Percentiles rank a stretch among this genome's conserved stretches.
Evolutionary conservation across 1,140 invertebrate species (phyloP).

Genomic region (Bilobella aurantiaca): DNA sequence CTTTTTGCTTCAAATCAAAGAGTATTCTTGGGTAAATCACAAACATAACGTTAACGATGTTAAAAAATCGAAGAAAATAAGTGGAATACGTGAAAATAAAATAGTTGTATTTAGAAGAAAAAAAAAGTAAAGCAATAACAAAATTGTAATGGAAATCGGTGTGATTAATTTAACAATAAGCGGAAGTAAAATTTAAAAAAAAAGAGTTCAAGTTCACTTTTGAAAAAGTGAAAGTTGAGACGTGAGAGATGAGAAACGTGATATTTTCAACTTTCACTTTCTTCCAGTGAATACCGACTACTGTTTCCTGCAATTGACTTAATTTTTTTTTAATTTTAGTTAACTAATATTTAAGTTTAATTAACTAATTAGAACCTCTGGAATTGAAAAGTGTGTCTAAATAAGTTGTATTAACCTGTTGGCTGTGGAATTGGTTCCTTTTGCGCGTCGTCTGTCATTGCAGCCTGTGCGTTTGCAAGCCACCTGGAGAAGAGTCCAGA

Average conservation of each 20-base stretch:
- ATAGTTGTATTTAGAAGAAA: neutral
- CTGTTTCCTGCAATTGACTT: no score
- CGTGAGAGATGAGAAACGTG: no score
- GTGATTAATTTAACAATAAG: no score
- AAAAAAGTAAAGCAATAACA: neutral
- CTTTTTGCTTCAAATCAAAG: no score
- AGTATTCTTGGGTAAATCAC: neutral
- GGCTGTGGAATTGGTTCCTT: neutral
- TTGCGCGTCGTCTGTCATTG: conserved; percentile 18
- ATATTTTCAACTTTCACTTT: no score
- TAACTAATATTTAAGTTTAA: no score
- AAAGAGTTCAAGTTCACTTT: neutral
- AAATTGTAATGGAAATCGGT: neutral
- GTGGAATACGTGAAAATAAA: no score
- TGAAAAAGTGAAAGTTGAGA: neutral
- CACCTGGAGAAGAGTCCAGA: conserved; percentile 33
- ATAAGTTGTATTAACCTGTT: conserved; percentile 9
- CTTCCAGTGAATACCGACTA: no score
- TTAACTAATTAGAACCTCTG: no score
- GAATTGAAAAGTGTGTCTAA: neutral
- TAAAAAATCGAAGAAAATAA: neutral
- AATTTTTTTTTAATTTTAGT: no score
- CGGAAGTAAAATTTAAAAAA: neutral
- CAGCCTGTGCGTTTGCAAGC: conserved; percentile 23
- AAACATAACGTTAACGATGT: neutral